These are phyloP conservation scores for Neria commutata DNA, from an alignment of 2,888 invertebrate species.

Conservation along the genomic window DNA sequence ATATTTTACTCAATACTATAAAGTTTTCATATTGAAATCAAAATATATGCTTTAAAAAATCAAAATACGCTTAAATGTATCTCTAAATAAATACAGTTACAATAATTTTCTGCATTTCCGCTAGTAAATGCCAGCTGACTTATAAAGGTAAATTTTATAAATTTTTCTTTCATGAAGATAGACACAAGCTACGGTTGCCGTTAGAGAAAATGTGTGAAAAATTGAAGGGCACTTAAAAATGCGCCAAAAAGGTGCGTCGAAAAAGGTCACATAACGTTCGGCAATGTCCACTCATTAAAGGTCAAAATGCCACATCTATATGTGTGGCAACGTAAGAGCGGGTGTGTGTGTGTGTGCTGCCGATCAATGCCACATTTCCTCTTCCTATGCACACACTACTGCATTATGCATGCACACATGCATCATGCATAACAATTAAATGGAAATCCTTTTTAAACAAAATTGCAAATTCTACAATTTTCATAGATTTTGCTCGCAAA, in stretches of 20 bases:
- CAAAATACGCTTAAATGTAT: too few species aligned
- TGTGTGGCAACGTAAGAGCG: conserved; percentile 14
- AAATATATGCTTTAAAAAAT: too few species aligned
- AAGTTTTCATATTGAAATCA: too few species aligned
- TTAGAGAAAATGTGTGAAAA: conserved; percentile 10
- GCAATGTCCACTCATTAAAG: conserved; percentile 4
- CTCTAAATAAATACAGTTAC: too few species aligned
- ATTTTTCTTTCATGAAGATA: too few species aligned
- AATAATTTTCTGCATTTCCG: too few species aligned
- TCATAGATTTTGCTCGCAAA: not conserved
- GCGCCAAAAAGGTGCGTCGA: conserved; percentile 5
- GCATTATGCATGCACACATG: not conserved
- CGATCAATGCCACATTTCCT: too few species aligned
- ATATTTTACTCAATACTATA: too few species aligned
- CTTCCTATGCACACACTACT: conserved; percentile 15
- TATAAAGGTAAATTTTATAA: not conserved
- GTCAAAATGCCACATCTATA: conserved; percentile 16
- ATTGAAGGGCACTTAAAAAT: conserved; percentile 12
- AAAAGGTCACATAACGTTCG: conserved; percentile 17
- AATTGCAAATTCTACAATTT: not conserved
- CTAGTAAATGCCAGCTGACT: conserved; percentile 15
- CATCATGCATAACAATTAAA: conserved; percentile 15
- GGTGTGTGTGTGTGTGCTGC: too few species aligned
- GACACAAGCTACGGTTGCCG: not conserved
- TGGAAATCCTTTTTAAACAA: conserved; percentile 16